Evolutionary conservation across 2,888 invertebrate species (phyloP).

Genomic region (Timema cristinae): DNA sequence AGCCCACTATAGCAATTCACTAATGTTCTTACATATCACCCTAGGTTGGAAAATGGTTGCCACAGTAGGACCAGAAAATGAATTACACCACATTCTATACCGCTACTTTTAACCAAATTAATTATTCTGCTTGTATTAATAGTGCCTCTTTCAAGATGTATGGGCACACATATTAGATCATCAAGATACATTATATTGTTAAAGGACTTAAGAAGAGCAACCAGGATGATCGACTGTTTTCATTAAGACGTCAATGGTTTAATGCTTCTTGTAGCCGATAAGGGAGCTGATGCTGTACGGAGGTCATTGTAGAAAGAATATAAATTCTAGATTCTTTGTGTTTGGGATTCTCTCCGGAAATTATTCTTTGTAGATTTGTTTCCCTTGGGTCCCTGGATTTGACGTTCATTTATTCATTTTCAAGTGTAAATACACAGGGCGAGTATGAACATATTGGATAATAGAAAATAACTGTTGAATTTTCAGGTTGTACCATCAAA

Average conservation of each 20-base stretch:
- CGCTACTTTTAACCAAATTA: background rate
- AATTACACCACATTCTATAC: too few relatives aligned
- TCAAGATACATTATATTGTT: background rate
- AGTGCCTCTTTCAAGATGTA: background rate
- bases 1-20: too few relatives aligned
- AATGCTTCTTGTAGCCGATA: background rate
- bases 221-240: background rate
- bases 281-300: slow-evolving; percentile 9
- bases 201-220: background rate
- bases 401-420: background rate
- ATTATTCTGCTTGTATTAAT: background rate
- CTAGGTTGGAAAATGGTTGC: too few relatives aligned
- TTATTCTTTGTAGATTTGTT: slow-evolving; percentile 2
- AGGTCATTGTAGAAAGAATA: slow-evolving; percentile 1
- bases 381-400: background rate
- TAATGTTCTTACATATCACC: too few relatives aligned
- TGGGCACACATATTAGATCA: background rate
- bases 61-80: too few relatives aligned
- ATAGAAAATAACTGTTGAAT: background rate
- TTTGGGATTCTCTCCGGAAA: background rate
- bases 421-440: background rate
- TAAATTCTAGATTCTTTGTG: background rate
- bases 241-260: background rate
- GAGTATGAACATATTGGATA: background rate
- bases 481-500: background rate